Base-by-base conservation (phyloP, 2,888 invertebrate genomes). In the Drosophila anomelani region DNA sequence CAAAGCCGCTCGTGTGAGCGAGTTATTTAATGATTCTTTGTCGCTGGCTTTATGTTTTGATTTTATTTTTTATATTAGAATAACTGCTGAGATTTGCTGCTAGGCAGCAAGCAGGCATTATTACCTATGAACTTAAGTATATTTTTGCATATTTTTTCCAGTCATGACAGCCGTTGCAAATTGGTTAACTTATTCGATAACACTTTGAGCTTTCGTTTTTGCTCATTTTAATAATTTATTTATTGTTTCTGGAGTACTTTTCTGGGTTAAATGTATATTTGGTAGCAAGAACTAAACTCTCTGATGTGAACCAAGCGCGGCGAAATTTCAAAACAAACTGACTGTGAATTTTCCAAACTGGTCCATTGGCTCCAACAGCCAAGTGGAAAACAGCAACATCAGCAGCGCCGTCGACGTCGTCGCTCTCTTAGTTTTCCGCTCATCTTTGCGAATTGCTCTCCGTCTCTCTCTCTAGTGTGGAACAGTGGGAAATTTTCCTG, bases 301-400 rank as follows among this genome's bases (percentile, higher is more conserved):
- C 64, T 7, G 61, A 46, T 54, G 54, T 74, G 83, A 87, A 83
- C 87, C 61, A 43, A 63, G 71, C 84, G 80, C 86, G 87, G 75
- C 88, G 77, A 78, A 83, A 79, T 80, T 89, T 88, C 79, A 88
- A 88, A 90, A 85, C 82, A 89, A 90, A 90, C 91, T 90, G 85
- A 90, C 76, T 78, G 80, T 76, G 78, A 89, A 88, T 89, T 89
- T 90, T 90, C 79, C 84, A 78, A 86, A 90, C 88, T 80, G 84
- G 88, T 86, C 88, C 90, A 80, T 79, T 71, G 57, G 58, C 74
- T 75, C 81, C 59, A 76, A 79, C 84, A 79, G 75, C 71, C 80
- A 61, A 85, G 81, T 78, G 82, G 80, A 76, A 80, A 68, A 70
- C 79, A 70, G 53, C 68, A 68, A 70, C 79, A 29, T 29, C 15